Base-by-base conservation (phyloP, 2,797 vertebrate species). In the Onychomys torridus region DNA sequence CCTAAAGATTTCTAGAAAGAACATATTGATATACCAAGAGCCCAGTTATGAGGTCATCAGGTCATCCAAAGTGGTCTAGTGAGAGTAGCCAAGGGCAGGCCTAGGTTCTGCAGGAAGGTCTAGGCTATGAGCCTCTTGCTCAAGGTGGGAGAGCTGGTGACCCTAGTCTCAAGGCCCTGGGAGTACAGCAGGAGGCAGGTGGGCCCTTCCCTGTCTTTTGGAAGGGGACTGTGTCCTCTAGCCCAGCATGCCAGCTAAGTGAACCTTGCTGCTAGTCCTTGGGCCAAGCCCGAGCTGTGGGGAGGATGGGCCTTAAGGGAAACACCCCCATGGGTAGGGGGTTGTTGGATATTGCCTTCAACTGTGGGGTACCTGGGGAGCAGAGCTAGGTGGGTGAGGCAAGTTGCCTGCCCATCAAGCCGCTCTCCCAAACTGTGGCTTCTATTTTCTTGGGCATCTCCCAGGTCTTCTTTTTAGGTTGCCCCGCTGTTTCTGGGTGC, bases 21-120 rank as follows among this genome's bases (percentile, higher is more conserved):
- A 25, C 4, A 9, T 67, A 25, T 6, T 5, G 17, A 21, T 0
- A 0, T 4, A 13, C 34, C 6, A 1, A 37, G 37, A 23, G 9
- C 14, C 16, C 46, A 34, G 23, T 9, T 9, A 2, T 55, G 63
- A 23, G 71, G 55, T 73, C 14, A 21, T 37, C n/a, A 29, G 71
- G 59, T 55, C 27, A 10, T 23, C 4, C n/a, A 4, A 1, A 37
- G 71, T 3, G 34, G 32, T 25, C 61, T 9, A 40, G 55, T 17
- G 9, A 5, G 12, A 40, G 57, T 11, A 27, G 5, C 11, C 17
- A 34, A 2, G 46, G 40, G 2, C 10, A 73, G 84, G 65, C 13
- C 17, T 34, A 71, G 14, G 16, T 19, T 34, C 37, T 29, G 6
- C 57, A 52, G 76, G 52, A 32, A n/a, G 43, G 43, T 37, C 90